Evolutionary conservation across 2,113 vertebrate species (phyloP).

Genomic region (Vanacampus margaritifer): DNA sequence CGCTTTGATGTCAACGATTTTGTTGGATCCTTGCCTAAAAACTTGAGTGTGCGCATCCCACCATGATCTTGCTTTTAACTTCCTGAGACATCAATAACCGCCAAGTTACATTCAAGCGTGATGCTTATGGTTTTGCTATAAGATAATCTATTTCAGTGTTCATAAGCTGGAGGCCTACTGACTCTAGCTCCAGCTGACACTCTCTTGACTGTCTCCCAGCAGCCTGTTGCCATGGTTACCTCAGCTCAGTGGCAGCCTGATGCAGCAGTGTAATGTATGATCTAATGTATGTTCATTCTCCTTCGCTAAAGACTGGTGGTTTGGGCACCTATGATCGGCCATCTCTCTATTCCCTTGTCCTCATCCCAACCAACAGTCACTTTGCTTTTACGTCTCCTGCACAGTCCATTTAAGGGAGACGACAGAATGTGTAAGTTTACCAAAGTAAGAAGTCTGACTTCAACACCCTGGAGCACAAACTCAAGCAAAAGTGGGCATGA

Average conservation of each 20-base stretch:
- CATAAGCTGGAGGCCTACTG: conserved; percentile 64
- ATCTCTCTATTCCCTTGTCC: conserved; percentile 31
- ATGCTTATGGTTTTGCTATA: conserved; percentile 52
- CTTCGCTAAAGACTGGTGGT: conserved; percentile 52
- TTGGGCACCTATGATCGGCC: conserved; percentile 56
- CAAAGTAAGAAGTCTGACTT: conserved; percentile 24
- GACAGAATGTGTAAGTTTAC: neutral
- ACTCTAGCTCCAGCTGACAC: conserved; percentile 57
- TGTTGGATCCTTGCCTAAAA: conserved; percentile 35
- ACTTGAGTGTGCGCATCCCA: conserved; percentile 28
- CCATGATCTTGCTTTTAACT: conserved; percentile 28
- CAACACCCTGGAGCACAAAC: conserved; percentile 11
- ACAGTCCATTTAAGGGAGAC: conserved; percentile 17
- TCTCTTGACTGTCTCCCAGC: conserved; percentile 56
- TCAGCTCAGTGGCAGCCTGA: conserved; percentile 52
- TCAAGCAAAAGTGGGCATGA: conserved; percentile 3
- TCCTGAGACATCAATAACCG: conserved; percentile 42
- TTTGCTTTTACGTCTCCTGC: conserved; percentile 12
- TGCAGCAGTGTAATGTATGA: conserved; percentile 59
- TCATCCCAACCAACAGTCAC: conserved; percentile 14
- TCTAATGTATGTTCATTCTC: conserved; percentile 31
- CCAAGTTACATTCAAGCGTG: conserved; percentile 34
- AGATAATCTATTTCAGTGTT: conserved; percentile 63
- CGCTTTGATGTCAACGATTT: conserved; percentile 50
- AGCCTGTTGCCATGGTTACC: conserved; percentile 73